phyloP scores from a whole-genome alignment of 2,797 vertebrate genomes.

The Morus bassanus region DNA sequence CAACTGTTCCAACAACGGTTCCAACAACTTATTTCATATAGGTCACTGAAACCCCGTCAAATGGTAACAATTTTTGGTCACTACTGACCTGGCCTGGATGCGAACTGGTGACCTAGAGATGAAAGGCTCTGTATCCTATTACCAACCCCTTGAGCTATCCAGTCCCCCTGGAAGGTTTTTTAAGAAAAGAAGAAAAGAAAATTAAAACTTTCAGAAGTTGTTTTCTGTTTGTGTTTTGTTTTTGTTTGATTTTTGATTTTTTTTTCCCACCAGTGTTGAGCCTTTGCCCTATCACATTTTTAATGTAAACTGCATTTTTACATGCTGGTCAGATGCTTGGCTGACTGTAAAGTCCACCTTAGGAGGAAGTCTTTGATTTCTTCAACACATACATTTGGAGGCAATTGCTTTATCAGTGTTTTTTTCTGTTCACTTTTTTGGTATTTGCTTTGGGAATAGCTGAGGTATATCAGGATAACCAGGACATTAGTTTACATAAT shows the following conservation, averaged over 20 bases:
- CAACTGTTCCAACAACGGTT: slow-evolving; percentile 22
- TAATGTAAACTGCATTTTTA: neutral
- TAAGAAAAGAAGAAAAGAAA: slow-evolving; percentile 68
- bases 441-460: neutral
- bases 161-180: slow-evolving; percentile 65
- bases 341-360: neutral
- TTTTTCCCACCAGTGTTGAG: neutral
- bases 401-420: neutral
- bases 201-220: slow-evolving; percentile 55
- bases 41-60: slow-evolving; percentile 53
- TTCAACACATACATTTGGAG: neutral
- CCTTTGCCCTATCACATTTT: neutral
- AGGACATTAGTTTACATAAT: neutral
- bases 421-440: neutral
- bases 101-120: slow-evolving; percentile 68
- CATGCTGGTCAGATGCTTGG: neutral
- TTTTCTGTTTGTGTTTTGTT: neutral
- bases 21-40: slow-evolving; percentile 30
- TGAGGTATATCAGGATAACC: neutral
- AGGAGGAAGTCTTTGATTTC: neutral
- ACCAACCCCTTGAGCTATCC: slow-evolving; percentile 70
- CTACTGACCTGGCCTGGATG: slow-evolving; percentile 71
- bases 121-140: slow-evolving; percentile 70
- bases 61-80: slow-evolving; percentile 66
- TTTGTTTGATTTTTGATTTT: neutral